Conservation (phyloP, 2,888 invertebrate genomes). For the Zygothrica quintamaculata region DNA sequence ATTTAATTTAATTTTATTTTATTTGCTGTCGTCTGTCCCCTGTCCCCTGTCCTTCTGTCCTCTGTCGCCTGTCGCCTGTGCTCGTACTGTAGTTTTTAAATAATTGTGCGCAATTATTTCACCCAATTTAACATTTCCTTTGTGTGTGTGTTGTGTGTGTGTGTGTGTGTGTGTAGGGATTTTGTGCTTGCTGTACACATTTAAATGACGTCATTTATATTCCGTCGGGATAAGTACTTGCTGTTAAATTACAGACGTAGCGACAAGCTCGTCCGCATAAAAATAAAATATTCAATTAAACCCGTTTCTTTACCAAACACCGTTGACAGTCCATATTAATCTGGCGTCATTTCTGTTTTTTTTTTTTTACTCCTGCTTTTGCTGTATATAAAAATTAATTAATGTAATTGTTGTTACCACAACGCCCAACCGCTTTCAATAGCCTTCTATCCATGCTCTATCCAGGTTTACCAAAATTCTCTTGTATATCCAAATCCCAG, state of each 20-base stretch:
- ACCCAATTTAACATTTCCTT: constrained; percentile 76
- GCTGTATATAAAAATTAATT: constrained; percentile 61
- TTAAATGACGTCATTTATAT: constrained; percentile 79
- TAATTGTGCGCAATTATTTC: constrained; percentile 77
- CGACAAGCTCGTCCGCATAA: constrained; percentile 46
- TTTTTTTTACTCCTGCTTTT: background rate
- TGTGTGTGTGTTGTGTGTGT: constrained; percentile 21
- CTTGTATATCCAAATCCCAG: constrained; percentile 22
- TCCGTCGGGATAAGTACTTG: constrained; percentile 77
- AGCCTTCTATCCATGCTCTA: constrained; percentile 9
- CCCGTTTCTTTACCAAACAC: constrained; percentile 62
- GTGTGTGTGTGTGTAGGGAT: constrained; percentile 21
- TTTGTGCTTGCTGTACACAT: constrained; percentile 58
- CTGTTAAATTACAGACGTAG: constrained; percentile 68
- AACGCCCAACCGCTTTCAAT: constrained; percentile 24
- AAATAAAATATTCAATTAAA: constrained; percentile 78
- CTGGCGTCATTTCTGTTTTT: constrained; percentile 58
- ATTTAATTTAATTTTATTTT: constrained; percentile 78
- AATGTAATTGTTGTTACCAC: constrained; percentile 74
- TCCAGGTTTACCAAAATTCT: constrained; percentile 50
- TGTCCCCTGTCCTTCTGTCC: background rate
- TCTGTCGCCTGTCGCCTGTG: background rate
- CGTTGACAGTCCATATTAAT: constrained; percentile 76
- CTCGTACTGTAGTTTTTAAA: constrained; percentile 67
- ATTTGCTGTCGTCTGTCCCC: constrained; percentile 58